Evolutionary conservation across 2,113 vertebrate genomes (phyloP).

Genomic region (Catharus fuscescens): DNA sequence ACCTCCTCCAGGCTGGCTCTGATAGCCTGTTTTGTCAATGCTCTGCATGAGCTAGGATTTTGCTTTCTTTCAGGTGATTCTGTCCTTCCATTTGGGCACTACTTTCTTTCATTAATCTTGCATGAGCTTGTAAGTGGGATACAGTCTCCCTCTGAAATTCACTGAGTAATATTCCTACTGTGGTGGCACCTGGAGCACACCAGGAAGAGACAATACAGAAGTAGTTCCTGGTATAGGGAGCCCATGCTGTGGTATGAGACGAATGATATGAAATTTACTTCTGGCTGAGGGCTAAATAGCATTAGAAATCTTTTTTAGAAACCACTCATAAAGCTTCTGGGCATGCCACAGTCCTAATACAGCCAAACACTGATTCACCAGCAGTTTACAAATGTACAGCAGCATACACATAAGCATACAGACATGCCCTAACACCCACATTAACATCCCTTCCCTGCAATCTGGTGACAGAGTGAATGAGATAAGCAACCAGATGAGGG

Average conservation of each 20-base stretch:
- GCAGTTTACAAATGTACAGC: background rate
- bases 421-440: background rate
- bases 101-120: background rate
- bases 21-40: background rate
- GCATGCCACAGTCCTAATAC: background rate
- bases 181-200: background rate
- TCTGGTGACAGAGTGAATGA: background rate
- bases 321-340: constrained; percentile 11
- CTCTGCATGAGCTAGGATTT: background rate
- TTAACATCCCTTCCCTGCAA: background rate
- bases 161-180: background rate
- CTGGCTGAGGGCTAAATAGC: background rate
- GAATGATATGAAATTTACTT: background rate
- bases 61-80: background rate
- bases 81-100: background rate
- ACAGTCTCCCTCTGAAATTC: background rate
- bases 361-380: constrained; percentile 43
- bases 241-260: background rate
- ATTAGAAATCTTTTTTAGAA: constrained; percentile 10
- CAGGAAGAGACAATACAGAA: background rate
- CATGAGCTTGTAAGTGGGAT: background rate
- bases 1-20: background rate
- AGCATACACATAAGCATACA: background rate
- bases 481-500: background rate
- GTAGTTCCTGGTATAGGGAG: background rate